phyloP scores from a whole-genome alignment of 2,797 vertebrate genomes.

The Neoniphon sammara region DNA sequence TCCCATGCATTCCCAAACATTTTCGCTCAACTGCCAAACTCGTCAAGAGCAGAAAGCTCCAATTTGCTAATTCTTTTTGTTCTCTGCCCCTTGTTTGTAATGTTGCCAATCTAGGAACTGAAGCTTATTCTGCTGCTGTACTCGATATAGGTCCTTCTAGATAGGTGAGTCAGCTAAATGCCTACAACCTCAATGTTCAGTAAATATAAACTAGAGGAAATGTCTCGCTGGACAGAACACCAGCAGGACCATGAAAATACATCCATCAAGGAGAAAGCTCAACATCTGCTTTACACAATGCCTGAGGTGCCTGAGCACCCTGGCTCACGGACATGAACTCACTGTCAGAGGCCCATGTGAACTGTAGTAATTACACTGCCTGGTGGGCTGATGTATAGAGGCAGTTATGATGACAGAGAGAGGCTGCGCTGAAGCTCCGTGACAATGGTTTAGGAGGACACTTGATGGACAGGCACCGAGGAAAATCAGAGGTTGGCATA shows the following conservation, averaged over 20 bases:
- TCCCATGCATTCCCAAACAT: too few species aligned
- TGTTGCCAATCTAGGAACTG: too few species aligned
- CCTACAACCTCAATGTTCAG: background rate
- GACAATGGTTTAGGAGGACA: too few species aligned
- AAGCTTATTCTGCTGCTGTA: background rate
- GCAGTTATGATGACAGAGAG: background rate
- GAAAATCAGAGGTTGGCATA: background rate
- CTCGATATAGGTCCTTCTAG: background rate
- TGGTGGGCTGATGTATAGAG: background rate
- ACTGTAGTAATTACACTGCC: background rate
- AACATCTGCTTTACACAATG: slow-evolving; percentile 6
- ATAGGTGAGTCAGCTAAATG: background rate
- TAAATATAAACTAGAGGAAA: background rate
- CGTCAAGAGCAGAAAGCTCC: slow-evolving; percentile 77
- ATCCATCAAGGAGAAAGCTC: background rate
- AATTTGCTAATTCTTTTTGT: background rate
- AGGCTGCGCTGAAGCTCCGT: background rate
- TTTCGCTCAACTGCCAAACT: too few species aligned
- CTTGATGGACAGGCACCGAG: background rate
- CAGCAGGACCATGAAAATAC: background rate
- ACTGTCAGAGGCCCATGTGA: background rate
- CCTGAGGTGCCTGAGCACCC: background rate
- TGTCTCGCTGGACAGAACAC: background rate
- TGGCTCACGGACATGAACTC: too few species aligned
- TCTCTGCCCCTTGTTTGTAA: background rate